phyloP scores from a whole-genome alignment of 2,888 invertebrate species.

The Drosophila koepferae region DNA sequence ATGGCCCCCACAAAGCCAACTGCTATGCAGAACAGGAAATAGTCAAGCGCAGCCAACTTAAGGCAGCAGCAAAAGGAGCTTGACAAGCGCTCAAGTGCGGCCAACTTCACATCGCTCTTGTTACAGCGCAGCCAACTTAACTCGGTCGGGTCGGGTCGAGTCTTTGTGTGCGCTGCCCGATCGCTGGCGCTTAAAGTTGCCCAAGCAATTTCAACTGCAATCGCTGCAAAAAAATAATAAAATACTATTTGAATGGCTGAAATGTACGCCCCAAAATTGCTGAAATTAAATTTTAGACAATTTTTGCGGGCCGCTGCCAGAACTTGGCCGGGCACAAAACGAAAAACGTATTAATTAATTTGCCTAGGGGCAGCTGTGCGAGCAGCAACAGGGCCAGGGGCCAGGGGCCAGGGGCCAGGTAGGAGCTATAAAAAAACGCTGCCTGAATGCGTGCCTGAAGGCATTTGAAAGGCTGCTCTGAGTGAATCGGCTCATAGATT shows the following conservation, averaged over 20 bases:
- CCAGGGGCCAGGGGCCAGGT: background rate
- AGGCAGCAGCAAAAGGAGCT: background rate
- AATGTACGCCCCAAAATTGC: constrained; percentile 29
- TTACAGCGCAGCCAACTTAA: constrained; percentile 21
- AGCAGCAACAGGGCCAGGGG: background rate
- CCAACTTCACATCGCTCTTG: constrained; percentile 5
- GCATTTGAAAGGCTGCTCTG: constrained; percentile 1
- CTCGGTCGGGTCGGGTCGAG: background rate
- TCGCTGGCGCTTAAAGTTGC: background rate
- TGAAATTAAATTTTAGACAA: constrained; percentile 20
- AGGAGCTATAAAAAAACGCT: background rate
- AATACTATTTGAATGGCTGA: constrained; percentile 13
- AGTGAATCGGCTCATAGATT: background rate
- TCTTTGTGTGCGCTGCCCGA: background rate
- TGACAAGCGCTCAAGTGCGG: constrained; percentile 1
- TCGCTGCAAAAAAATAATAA: constrained; percentile 13
- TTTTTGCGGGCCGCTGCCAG: constrained; percentile 13
- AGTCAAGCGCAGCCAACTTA: constrained; percentile 4
- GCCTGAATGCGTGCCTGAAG: background rate
- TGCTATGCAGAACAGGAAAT: background rate
- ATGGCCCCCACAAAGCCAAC: background rate
- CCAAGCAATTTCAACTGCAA: constrained; percentile 11
- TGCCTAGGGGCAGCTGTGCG: constrained; percentile 19
- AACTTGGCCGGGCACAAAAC: constrained; percentile 27
- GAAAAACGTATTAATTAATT: constrained; percentile 69